Conservation (phyloP, 2,113 vertebrate species). For the Protomyctophum bolini region DNA sequence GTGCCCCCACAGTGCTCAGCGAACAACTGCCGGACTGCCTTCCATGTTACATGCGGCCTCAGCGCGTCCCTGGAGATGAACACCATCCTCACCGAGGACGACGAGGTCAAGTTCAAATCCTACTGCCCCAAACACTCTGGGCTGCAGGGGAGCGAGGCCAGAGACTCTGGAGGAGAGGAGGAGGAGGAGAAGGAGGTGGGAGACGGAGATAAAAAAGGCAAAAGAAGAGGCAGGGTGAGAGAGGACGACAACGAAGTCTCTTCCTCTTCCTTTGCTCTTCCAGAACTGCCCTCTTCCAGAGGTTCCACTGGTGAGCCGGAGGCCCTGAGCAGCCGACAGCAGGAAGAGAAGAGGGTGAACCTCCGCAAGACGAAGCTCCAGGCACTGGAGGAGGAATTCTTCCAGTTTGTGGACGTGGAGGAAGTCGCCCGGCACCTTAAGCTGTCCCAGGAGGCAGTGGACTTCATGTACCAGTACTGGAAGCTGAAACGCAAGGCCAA, state of each 20-base stretch:
- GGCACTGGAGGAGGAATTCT: constrained; percentile 95
- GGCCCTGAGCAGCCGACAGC: constrained; percentile 77
- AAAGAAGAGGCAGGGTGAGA: constrained; percentile 51
- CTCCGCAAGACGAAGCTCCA: constrained; percentile 93
- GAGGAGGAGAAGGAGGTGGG: constrained; percentile 28
- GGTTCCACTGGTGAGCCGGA: constrained; percentile 27
- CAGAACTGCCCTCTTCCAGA: constrained; percentile 24
- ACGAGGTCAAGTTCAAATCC: constrained; percentile 97
- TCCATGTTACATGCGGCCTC: constrained; percentile 96
- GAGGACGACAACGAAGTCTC: constrained; percentile 15
- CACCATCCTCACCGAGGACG: constrained; percentile 91
- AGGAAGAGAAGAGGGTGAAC: constrained; percentile 85
- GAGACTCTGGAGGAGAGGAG: constrained; percentile 52
- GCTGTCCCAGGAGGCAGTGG: constrained; percentile 83
- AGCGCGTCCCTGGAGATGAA: constrained; percentile 91
- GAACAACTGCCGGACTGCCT: constrained; percentile 94
- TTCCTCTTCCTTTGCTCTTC: constrained; percentile 31
- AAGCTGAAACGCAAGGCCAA: constrained; percentile 94
- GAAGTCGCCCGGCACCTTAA: constrained; percentile 84
- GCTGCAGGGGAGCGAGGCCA: constrained; percentile 61
- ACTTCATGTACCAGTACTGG: constrained; percentile 97
- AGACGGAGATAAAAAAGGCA: constrained; percentile 40
- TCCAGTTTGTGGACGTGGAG: constrained; percentile 84
- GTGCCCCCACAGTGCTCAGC: constrained; percentile 87
- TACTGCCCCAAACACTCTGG: constrained; percentile 94